Percentiles rank a stretch among this genome's conserved stretches.
These are phyloP conservation scores for Galerucella calmariensis DNA, from an alignment of 2,888 invertebrate genomes.

Conservation along the genomic window DNA sequence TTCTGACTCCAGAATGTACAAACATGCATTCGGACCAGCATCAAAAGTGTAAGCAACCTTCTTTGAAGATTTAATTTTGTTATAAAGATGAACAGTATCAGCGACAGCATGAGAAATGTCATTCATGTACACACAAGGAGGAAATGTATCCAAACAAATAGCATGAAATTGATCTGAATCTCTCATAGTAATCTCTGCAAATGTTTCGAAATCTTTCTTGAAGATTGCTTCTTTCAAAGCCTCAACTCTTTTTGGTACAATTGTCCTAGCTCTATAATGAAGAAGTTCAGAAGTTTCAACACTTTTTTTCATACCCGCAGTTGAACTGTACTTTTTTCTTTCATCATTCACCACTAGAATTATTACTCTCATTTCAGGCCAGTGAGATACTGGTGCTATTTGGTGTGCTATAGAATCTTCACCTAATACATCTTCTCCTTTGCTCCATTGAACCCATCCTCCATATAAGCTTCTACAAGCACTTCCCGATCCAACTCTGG, in stretches of 20 bases:
- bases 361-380: slow-evolving; percentile 91
- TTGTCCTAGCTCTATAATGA: slow-evolving; percentile 75
- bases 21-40: slow-evolving; percentile 96
- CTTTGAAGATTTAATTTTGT: slow-evolving; percentile 72
- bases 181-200: slow-evolving; percentile 95
- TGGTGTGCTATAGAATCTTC: slow-evolving; percentile 81
- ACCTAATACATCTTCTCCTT: slow-evolving; percentile 72
- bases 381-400: slow-evolving; percentile 79
- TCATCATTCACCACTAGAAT: slow-evolving; percentile 88
- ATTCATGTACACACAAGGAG: slow-evolving; percentile 94
- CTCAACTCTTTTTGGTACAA: slow-evolving; percentile 79
- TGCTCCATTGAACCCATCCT: slow-evolving; percentile 95
- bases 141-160: slow-evolving; percentile 90
- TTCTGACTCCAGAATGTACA: slow-evolving; percentile 83
- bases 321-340: slow-evolving; percentile 87
- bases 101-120: slow-evolving; percentile 85
- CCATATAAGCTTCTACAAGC: slow-evolving; percentile 95
- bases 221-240: slow-evolving; percentile 71
- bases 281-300: slow-evolving; percentile 86
- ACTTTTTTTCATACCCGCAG: slow-evolving; percentile 87
- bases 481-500: slow-evolving; percentile 92
- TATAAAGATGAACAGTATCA: slow-evolving; percentile 85
- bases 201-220: slow-evolving; percentile 79
- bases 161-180: slow-evolving; percentile 99
- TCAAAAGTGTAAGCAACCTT: slow-evolving; percentile 97